These are phyloP conservation scores for Choristoneura fumiferana DNA, from an alignment of 1,140 invertebrate species.

Conservation along the genomic window DNA sequence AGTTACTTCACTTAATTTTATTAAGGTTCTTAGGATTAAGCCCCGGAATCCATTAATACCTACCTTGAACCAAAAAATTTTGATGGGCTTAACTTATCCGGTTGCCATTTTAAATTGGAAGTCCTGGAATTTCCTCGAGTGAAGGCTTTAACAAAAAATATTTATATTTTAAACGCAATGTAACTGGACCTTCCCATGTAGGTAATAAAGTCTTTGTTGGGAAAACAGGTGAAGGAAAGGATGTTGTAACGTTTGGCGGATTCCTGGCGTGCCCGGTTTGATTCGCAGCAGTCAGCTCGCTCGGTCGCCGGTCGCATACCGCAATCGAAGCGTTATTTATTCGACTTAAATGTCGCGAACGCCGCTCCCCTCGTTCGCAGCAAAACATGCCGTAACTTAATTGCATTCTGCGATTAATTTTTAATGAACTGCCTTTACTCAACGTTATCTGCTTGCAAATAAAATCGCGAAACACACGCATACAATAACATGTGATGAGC, in stretches of 20 bases:
- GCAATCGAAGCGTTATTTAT: slow-evolving; percentile 42
- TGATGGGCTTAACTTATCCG: slow-evolving; percentile 43
- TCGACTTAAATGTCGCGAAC: slow-evolving; percentile 18
- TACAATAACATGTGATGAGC: no score
- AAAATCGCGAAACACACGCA: no score
- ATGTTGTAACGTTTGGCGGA: slow-evolving; percentile 41
- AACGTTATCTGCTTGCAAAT: no score
- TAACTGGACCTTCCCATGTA: slow-evolving; percentile 27
- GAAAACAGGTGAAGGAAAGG: slow-evolving; percentile 27
- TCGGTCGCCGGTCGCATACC: slow-evolving; percentile 32
- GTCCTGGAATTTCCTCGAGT: slow-evolving; percentile 55
- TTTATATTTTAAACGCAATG: slow-evolving; percentile 27
- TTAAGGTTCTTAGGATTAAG: background rate
- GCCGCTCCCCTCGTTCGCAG: background rate
- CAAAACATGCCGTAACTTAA: background rate
- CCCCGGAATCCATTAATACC: slow-evolving; percentile 14
- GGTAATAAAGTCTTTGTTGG: slow-evolving; percentile 35
- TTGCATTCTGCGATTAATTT: background rate
- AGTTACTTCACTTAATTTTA: background rate
- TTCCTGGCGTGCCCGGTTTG: slow-evolving; percentile 39
- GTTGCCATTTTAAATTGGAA: slow-evolving; percentile 47
- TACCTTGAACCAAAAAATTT: slow-evolving; percentile 26
- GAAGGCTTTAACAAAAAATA: slow-evolving; percentile 42
- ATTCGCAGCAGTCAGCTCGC: slow-evolving; percentile 32
- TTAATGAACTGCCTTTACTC: no score